Percentiles rank a stretch among this genome's conserved stretches.
These are phyloP conservation scores for Poecilobothrus nobilitatus DNA, from an alignment of 2,888 invertebrate genomes.

Conservation along the genomic window DNA sequence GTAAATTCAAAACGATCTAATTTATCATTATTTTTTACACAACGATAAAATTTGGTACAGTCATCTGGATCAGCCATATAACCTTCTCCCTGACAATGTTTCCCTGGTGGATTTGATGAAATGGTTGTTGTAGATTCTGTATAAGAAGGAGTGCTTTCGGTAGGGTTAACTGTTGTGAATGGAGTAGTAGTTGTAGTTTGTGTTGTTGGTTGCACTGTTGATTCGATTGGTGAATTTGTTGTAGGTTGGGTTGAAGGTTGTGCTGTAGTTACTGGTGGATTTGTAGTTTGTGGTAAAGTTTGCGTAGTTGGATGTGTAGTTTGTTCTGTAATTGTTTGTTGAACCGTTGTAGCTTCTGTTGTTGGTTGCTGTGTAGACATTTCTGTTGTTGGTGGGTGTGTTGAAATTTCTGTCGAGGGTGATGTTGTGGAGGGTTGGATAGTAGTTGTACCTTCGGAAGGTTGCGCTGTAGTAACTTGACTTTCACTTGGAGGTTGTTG, in stretches of 20 bases:
- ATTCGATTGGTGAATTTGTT: constrained; percentile 16
- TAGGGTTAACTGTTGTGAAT: constrained; percentile 16
- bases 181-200: constrained; percentile 22
- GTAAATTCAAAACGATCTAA: constrained; percentile 47
- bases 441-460: constrained; percentile 25
- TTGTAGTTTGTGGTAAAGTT: constrained; percentile 18
- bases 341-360: constrained; percentile 20
- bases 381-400: constrained; percentile 15
- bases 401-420: constrained; percentile 12
- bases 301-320: constrained; percentile 14
- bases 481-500: constrained; percentile 14
- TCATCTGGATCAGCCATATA: constrained; percentile 45
- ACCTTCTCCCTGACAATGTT: constrained; percentile 40
- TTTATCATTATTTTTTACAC: constrained; percentile 43
- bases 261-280: constrained; percentile 20
- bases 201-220: constrained; percentile 23
- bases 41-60: constrained; percentile 53
- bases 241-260: constrained; percentile 16
- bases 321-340: constrained; percentile 21
- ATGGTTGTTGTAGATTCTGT: constrained; percentile 17
- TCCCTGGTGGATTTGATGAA: constrained; percentile 25
- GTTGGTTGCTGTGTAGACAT: constrained; percentile 22
- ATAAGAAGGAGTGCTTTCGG: constrained; percentile 14
- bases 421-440: constrained; percentile 30
- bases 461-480: constrained; percentile 12